phyloP scores from a whole-genome alignment of 2,888 invertebrate species.

The Lacanobia oleracea region DNA sequence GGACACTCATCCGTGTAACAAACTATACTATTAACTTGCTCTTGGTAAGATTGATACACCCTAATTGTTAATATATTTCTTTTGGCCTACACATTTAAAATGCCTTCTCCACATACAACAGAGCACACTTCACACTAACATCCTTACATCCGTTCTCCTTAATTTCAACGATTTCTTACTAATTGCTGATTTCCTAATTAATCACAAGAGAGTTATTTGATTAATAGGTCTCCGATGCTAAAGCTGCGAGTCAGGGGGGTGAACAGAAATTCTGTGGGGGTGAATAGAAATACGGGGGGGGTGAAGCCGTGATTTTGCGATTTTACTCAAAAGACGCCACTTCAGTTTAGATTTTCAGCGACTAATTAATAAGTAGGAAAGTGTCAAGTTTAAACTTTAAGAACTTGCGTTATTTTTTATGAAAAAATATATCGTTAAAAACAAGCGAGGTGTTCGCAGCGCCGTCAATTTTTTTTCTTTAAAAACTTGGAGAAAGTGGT shows the following conservation, averaged over 20 bases:
- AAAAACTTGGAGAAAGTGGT: slow-evolving; percentile 33
- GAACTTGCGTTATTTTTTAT: slow-evolving; percentile 53
- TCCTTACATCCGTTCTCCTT: slow-evolving; percentile 63
- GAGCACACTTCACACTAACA: slow-evolving; percentile 6
- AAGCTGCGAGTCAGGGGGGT: slow-evolving; percentile 50
- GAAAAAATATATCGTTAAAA: slow-evolving; percentile 9
- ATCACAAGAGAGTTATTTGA: slow-evolving; percentile 88
- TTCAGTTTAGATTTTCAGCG: slow-evolving; percentile 75
- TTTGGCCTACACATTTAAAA: background rate
- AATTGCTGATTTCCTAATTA: slow-evolving; percentile 89
- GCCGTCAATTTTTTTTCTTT: slow-evolving; percentile 31
- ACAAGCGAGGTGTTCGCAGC: slow-evolving; percentile 14
- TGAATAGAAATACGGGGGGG: slow-evolving; percentile 64
- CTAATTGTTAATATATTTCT: no score
- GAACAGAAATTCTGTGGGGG: slow-evolving; percentile 72
- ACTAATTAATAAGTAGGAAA: slow-evolving; percentile 81
- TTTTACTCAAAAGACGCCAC: slow-evolving; percentile 62
- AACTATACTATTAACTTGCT: no score
- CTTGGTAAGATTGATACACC: no score
- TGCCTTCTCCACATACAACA: slow-evolving; percentile 19
- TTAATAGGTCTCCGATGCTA: slow-evolving; percentile 85
- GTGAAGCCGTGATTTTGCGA: slow-evolving; percentile 68
- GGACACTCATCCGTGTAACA: no score
- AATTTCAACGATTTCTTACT: slow-evolving; percentile 81
- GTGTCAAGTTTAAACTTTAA: slow-evolving; percentile 68